These are phyloP conservation scores for Camptogramma bilineatum DNA, from an alignment of 2,888 invertebrate genomes.

Conservation along the genomic window DNA sequence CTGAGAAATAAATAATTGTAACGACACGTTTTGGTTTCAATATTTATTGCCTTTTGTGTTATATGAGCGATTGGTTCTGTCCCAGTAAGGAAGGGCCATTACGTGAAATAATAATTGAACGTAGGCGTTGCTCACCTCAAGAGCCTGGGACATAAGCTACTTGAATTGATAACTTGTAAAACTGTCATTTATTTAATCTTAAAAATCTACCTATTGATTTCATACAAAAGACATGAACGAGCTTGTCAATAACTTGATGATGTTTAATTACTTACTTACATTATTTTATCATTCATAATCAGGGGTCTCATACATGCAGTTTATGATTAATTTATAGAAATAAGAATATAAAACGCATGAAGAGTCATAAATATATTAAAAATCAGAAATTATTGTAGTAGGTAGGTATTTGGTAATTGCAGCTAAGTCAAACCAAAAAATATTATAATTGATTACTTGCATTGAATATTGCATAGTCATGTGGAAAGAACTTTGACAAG, in stretches of 20 bases:
- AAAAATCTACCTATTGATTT: too few relatives aligned
- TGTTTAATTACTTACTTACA: neutral
- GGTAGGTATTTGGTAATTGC: too few relatives aligned
- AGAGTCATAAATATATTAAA: too few relatives aligned
- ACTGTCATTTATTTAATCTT: too few relatives aligned
- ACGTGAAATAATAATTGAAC: conserved; percentile 21
- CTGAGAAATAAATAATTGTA: conserved; percentile 32
- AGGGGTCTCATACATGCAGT: neutral
- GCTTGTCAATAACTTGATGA: neutral
- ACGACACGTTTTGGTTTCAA: conserved; percentile 25
- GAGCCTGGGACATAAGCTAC: neutral
- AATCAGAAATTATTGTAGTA: too few relatives aligned
- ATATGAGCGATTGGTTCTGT: conserved; percentile 33
- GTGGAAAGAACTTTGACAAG: conserved; percentile 10
- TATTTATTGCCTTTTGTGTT: conserved; percentile 36
- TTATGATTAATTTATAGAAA: neutral
- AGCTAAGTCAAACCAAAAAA: neutral
- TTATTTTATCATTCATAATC: neutral
- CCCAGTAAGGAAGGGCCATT: conserved; percentile 22
- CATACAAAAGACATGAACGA: conserved; percentile 22
- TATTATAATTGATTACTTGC: conserved; percentile 11
- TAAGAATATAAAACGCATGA: neutral
- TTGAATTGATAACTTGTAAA: neutral
- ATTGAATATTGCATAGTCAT: conserved; percentile 7
- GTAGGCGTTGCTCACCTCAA: conserved; percentile 6